A percentile compares a stretch with the other conserved stretches of the same genome.
phyloP scores from a whole-genome alignment of 2,888 invertebrate species.

The Lepeophtheirus nordmannii region DNA sequence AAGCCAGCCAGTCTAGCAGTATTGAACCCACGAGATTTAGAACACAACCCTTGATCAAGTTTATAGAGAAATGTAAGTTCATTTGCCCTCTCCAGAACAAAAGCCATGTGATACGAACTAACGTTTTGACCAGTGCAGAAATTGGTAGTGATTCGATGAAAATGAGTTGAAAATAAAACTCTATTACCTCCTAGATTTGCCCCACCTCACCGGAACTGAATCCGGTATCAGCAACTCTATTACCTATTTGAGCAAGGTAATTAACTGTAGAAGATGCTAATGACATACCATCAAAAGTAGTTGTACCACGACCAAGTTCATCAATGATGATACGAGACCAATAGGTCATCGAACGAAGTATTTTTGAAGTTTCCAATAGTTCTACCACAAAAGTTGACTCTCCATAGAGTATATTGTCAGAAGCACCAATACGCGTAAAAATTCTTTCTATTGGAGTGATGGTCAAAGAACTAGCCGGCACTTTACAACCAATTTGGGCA shows the following conservation, averaged over 20 bases:
- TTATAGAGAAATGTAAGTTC: slow-evolving; percentile 89
- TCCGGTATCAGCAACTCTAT: no score
- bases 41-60: slow-evolving; percentile 72
- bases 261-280: slow-evolving; percentile 80
- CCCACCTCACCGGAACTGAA: no score
- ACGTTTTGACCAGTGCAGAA: slow-evolving; percentile 39
- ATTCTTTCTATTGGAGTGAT: slow-evolving; percentile 77
- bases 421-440: slow-evolving; percentile 91
- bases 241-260: slow-evolving; percentile 53
- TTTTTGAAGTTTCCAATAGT: slow-evolving; percentile 71
- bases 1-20: slow-evolving; percentile 86
- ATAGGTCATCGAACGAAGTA: slow-evolving; percentile 68
- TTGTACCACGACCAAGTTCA: slow-evolving; percentile 56
- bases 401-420: slow-evolving; percentile 79
- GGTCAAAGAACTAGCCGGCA: slow-evolving; percentile 65
- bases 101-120: slow-evolving; percentile 48
- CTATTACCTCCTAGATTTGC: slow-evolving; percentile 74
- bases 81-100: slow-evolving; percentile 74
- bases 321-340: slow-evolving; percentile 87
- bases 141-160: slow-evolving; percentile 76
- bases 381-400: slow-evolving; percentile 92
- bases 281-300: slow-evolving; percentile 59
- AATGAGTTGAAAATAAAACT: slow-evolving; percentile 81
- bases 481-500: slow-evolving; percentile 85
- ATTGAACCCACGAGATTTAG: slow-evolving; percentile 96